These are phyloP conservation scores for Tangara arthus DNA, from an alignment of 2,797 vertebrate genomes.

Conservation along the genomic window DNA sequence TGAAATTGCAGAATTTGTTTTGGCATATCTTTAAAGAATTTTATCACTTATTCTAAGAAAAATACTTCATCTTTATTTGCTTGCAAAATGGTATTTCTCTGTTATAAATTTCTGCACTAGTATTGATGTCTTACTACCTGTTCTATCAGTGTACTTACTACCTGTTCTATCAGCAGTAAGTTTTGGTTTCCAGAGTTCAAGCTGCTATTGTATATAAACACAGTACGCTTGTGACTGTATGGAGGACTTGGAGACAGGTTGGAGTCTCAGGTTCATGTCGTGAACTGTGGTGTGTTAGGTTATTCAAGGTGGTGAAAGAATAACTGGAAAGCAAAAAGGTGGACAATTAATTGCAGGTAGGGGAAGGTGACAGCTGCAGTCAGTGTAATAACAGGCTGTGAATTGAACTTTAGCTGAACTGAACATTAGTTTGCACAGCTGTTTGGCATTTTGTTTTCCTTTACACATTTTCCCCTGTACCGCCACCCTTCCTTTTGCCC, in stretches of 20 bases:
- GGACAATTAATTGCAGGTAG: neutral
- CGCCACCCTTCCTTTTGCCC: rapidly evolving
- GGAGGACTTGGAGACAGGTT: neutral
- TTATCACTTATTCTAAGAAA: neutral
- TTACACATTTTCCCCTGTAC: neutral
- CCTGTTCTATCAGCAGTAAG: neutral
- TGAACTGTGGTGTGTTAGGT: neutral
- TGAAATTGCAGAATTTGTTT: neutral
- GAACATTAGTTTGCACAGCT: neutral
- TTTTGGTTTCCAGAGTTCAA: neutral
- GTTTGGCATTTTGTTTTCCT: neutral
- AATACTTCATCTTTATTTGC: neutral
- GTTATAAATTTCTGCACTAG: neutral
- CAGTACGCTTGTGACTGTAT: neutral
- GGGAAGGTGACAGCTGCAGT: neutral
- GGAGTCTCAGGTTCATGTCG: rapidly evolving
- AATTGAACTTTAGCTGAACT: neutral
- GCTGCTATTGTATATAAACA: neutral
- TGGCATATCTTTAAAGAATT: neutral
- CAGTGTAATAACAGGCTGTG: neutral
- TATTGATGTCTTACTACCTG: neutral
- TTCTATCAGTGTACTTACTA: neutral
- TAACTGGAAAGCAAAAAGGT: neutral
- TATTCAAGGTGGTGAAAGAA: neutral
- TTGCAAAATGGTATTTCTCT: neutral